Evolutionary conservation across 2,797 vertebrate species (phyloP).

Genomic region (Muscicapa comitata): DNA sequence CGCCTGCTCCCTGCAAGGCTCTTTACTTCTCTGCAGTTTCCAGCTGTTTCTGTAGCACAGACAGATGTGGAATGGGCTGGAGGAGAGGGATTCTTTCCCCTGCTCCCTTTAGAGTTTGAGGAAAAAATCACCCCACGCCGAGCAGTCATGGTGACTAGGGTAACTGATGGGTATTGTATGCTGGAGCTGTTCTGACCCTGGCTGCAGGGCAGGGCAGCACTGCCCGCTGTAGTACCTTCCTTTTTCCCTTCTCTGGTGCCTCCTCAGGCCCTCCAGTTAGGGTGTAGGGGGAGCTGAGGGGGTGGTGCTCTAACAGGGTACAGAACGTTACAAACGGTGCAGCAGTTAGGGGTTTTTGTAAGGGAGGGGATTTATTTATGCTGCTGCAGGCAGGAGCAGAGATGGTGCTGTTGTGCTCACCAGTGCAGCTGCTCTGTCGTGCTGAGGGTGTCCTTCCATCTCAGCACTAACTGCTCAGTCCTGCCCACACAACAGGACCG

Average conservation of each 20-base stretch:
- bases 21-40: accelerated
- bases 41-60: background rate
- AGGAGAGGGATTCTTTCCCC: background rate
- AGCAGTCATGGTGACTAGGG: accelerated
- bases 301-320: accelerated
- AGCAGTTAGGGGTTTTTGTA: accelerated
- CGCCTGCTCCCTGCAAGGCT: accelerated
- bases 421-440: background rate
- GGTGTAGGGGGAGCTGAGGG: accelerated
- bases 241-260: accelerated
- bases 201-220: background rate
- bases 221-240: background rate
- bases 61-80: accelerated
- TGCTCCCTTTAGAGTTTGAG: accelerated
- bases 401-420: background rate
- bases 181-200: background rate
- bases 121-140: background rate
- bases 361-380: background rate
- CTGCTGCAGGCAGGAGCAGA: accelerated
- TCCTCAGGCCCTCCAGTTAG: accelerated
- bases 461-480: background rate
- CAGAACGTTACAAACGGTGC: accelerated
- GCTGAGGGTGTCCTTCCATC: background rate
- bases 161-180: accelerated
- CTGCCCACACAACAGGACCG: accelerated